Evolutionary conservation across 92 coral and sea anemone species (phyloP), one percentile per base, ranked within the genome.

Genomic region (Zoanthus sansibaricus): DNA sequence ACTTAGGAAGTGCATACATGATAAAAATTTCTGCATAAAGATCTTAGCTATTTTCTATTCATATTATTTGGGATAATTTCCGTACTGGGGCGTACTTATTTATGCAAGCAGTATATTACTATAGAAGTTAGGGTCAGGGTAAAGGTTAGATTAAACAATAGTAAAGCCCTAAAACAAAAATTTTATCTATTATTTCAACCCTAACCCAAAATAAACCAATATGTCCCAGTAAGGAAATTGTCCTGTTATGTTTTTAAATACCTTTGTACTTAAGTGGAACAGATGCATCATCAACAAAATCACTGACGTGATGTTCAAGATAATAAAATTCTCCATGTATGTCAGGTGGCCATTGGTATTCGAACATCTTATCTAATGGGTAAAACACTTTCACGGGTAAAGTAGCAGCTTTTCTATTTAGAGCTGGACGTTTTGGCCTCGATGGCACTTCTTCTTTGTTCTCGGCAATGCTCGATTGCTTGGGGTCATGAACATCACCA

Each of bases 281-380:
- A 51, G 83, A 48, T 20, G 85, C 82, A 8, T 84, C 90, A 58
- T 89, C 94, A 74, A 97, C 91, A 76, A 93, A 97, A 75, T 95
- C 97, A 88, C 91, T 66, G n/a, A 97, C 89, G 46, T 95, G 98
- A 69, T 84, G 82, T 73, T 78, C 93, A 48, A 97, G 75, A 15
- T 92, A 77, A 69, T 89, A 95, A 71, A 83, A 95, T 70, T 97
- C 98, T 31, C 99, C 99, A 16, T 84, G 83, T 25, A 83, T 84
- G 46, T 97, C 99, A n/a, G 93, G 97, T 3, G 99, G 99, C 99
- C 99, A 97, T 71, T 94, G 94, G 86, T 93, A 97, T 51, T 97
- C 99, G 91, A 83, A 88, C 21, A 94, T 71, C 20, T 72, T 91
- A 42, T 94, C 93, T 49, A 91, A 82, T 21, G 87, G 67, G 45